phyloP scores from a whole-genome alignment of 2,888 invertebrate species.

The Hecatera dysodea region DNA sequence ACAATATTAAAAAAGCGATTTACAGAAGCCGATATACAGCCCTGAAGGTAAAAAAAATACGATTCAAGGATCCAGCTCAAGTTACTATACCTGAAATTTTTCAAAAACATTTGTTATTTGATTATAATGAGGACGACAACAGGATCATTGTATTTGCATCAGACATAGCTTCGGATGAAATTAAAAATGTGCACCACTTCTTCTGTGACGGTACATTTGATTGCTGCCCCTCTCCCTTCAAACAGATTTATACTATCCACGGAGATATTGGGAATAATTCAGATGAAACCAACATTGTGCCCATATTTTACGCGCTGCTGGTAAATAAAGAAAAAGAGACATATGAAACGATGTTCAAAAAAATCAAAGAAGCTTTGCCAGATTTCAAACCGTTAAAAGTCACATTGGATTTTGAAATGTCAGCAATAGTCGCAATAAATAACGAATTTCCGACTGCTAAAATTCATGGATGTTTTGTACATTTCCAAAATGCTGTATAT shows the following conservation, averaged over 20 bases:
- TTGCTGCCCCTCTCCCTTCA: constrained; percentile 12
- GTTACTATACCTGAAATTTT: constrained; percentile 13
- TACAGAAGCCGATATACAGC: constrained; percentile 30
- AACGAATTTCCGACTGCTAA: constrained; percentile 24
- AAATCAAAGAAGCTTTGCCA: constrained; percentile 33
- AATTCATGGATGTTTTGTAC: constrained; percentile 41
- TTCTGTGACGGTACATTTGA: constrained; percentile 19
- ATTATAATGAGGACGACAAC: constrained; percentile 44
- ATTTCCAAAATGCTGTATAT: constrained; percentile 36
- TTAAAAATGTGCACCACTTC: constrained; percentile 11
- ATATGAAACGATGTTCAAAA: constrained; percentile 36
- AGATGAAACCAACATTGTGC: constrained; percentile 10
- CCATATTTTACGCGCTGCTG: constrained; percentile 40
- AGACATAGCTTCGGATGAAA: constrained; percentile 17
- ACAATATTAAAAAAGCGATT: constrained; percentile 36
- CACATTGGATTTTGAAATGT: constrained; percentile 39
- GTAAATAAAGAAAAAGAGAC: constrained; percentile 37
- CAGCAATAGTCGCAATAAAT: constrained; percentile 35
- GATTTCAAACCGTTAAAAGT: constrained; percentile 39
- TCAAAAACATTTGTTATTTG: background rate
- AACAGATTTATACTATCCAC: constrained; percentile 42
- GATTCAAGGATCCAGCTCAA: constrained; percentile 28
- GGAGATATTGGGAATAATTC: constrained; percentile 22
- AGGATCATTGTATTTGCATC: constrained; percentile 41
- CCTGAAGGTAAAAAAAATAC: constrained; percentile 38